A percentile compares a stretch with the other conserved stretches of the same genome.
Conservation (phyloP, 2,113 vertebrate genomes). For the Etia nguti region DNA sequence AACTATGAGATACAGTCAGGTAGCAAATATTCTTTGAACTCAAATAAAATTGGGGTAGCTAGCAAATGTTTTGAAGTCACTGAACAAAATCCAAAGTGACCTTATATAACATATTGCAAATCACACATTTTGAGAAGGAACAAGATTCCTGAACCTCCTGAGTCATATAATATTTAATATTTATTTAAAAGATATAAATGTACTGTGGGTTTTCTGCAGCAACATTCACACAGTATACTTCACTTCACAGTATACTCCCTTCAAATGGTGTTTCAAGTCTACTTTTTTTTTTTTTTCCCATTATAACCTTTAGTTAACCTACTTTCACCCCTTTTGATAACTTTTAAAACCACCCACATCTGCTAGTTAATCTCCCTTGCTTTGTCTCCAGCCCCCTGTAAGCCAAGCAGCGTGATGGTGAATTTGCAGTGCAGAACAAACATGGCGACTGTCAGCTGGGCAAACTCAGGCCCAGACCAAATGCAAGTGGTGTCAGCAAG, state of each 20-base stretch:
- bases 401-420: slow-evolving; percentile 43
- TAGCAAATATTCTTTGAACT: slow-evolving; percentile 25
- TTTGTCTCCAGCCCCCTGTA: slow-evolving; percentile 68
- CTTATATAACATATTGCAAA: not conserved
- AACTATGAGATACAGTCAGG: slow-evolving; percentile 69
- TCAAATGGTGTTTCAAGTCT: not conserved
- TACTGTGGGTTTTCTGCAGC: not conserved
- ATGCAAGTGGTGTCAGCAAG: slow-evolving; percentile 48
- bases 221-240: not conserved
- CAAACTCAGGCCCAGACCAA: slow-evolving; percentile 50
- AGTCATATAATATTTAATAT: not conserved
- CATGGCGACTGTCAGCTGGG: slow-evolving; percentile 61
- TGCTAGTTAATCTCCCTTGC: not conserved
- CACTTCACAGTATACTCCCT: not conserved
- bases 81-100: not conserved
- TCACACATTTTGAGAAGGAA: not conserved
- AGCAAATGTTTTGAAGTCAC: not conserved
- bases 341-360: not conserved
- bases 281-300: not conserved
- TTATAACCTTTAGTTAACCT: not conserved
- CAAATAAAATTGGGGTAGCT: not conserved
- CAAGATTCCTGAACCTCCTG: not conserved
- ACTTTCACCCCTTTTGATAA: not conserved
- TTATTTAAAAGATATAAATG: not conserved
- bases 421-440: slow-evolving; percentile 61